A percentile compares a stretch with the other conserved stretches of the same genome.
These are phyloP conservation scores for Agriotes lineatus DNA, from an alignment of 2,888 invertebrate species.

Conservation along the genomic window DNA sequence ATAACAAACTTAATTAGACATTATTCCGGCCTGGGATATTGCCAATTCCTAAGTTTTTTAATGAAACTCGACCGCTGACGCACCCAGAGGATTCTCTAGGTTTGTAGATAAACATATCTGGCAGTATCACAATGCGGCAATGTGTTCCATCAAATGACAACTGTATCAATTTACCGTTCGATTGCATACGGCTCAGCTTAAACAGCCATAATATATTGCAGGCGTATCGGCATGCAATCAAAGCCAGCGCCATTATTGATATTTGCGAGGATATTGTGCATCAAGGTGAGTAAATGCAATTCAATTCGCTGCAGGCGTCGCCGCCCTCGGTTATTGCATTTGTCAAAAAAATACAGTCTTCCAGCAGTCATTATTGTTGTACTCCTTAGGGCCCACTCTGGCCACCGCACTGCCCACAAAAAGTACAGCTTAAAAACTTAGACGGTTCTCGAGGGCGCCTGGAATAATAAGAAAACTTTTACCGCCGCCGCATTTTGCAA, in stretches of 20 bases:
- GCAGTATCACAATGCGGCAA: neutral
- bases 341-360: neutral
- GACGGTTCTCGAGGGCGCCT: neutral
- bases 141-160: neutral
- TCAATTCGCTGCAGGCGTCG: neutral
- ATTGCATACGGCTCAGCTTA: constrained; percentile 1
- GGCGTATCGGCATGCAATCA: constrained; percentile 9
- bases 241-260: constrained; percentile 2
- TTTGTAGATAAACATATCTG: neutral
- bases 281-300: constrained; percentile 4
- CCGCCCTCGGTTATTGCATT: neutral
- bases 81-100: too few species aligned
- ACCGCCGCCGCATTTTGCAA: neutral
- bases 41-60: too few species aligned
- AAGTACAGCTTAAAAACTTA: constrained; percentile 14
- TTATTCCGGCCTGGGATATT: too few species aligned
- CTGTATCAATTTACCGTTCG: constrained; percentile 15
- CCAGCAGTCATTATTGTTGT: constrained; percentile 6
- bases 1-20: too few species aligned
- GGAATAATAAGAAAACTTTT: constrained; percentile 20
- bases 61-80: too few species aligned
- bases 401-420: constrained; percentile 4
- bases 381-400: constrained; percentile 7
- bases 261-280: neutral
- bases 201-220: constrained; percentile 1